phyloP scores from a whole-genome alignment of 1,140 invertebrate genomes.

The Radopholus similis region DNA sequence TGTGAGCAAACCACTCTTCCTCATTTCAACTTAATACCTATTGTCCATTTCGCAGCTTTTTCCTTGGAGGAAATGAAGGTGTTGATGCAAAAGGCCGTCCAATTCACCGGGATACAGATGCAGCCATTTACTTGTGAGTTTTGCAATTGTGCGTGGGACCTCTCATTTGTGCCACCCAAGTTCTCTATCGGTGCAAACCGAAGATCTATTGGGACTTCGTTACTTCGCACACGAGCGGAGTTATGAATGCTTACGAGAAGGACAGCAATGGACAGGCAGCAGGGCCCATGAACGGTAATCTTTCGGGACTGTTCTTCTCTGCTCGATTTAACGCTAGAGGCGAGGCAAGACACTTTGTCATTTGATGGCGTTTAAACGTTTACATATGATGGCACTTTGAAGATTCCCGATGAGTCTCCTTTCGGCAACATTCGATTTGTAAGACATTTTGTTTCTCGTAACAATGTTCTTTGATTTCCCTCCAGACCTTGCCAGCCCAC shows the following conservation, averaged over 20 bases:
- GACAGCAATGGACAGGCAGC: constrained; percentile 58
- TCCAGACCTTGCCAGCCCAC: constrained; percentile 17
- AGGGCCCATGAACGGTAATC: constrained; percentile 42
- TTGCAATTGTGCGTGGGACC: not conserved
- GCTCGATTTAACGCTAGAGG: constrained; percentile 32
- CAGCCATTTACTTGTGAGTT: constrained; percentile 14
- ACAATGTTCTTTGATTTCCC: not conserved
- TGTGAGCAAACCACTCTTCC: not conserved
- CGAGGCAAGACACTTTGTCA: no score
- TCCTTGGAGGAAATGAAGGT: constrained; percentile 23
- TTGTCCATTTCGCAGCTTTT: not conserved
- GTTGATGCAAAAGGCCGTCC: constrained; percentile 25
- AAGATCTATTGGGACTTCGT: constrained; percentile 56
- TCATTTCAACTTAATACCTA: not conserved
- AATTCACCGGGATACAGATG: constrained; percentile 24
- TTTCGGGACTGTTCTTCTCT: constrained; percentile 34
- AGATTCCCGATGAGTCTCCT: constrained; percentile 28
- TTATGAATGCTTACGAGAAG: constrained; percentile 55
- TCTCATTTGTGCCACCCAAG: not conserved
- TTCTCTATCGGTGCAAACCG: constrained; percentile 56
- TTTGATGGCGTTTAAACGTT: no score
- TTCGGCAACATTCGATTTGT: constrained; percentile 46
- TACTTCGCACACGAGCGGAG: constrained; percentile 16
- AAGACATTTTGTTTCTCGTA: not conserved
- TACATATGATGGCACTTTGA: constrained; percentile 11